A percentile compares a stretch with the other conserved stretches of the same genome.
phyloP scores from a whole-genome alignment of 2,888 invertebrate genomes.

The Synanthedon formicaeformis region DNA sequence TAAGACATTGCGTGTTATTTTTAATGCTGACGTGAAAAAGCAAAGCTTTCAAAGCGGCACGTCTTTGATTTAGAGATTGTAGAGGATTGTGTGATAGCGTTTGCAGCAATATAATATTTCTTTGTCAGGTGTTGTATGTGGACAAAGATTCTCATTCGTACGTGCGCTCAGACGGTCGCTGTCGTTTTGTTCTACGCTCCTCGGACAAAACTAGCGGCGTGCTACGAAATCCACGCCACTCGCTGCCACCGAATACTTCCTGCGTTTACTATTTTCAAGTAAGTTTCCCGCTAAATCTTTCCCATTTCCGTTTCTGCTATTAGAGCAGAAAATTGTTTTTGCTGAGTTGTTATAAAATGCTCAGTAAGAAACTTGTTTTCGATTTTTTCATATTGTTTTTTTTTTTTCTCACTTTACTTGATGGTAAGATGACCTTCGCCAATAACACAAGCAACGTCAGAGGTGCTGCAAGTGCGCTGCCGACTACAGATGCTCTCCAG shows the following conservation, averaged over 20 bases:
- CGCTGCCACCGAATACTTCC: conserved; percentile 84
- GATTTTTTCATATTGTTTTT: too few relatives aligned
- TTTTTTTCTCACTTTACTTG: too few relatives aligned
- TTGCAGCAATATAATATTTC: not conserved
- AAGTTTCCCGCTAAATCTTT: conserved; percentile 8
- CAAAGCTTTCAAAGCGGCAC: not conserved
- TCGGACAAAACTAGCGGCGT: conserved; percentile 81
- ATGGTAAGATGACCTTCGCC: too few relatives aligned
- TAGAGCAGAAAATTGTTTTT: too few relatives aligned
- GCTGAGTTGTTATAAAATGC: too few relatives aligned
- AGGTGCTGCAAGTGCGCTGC: too few relatives aligned
- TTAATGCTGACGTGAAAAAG: not conserved
- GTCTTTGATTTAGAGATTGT: not conserved
- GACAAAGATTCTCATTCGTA: conserved; percentile 81
- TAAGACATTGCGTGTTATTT: not conserved
- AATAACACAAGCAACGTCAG: too few relatives aligned
- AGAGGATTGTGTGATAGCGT: not conserved
- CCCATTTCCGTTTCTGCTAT: not conserved
- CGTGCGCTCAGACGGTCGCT: conserved; percentile 78
- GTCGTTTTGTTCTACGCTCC: conserved; percentile 81
- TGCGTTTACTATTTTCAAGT: conserved; percentile 82
- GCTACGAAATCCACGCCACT: conserved; percentile 81
- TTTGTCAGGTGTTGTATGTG: conserved; percentile 75
- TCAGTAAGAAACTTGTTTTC: too few relatives aligned
- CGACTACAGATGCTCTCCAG: too few relatives aligned